Conservation (phyloP, 1,140 invertebrate genomes). For the Druon quercuslanigerum region DNA sequence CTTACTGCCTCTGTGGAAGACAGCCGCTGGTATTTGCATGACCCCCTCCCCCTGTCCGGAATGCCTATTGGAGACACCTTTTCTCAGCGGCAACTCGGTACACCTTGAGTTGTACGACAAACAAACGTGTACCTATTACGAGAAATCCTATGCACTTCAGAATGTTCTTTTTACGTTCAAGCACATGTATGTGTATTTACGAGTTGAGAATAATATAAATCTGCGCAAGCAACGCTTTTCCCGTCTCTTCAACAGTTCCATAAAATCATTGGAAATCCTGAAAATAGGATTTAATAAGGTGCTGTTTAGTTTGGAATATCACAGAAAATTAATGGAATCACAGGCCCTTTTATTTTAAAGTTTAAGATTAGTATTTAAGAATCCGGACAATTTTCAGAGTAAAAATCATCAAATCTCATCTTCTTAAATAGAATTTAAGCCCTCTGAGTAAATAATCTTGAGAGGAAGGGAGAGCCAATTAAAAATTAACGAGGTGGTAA, state of each 20-base stretch:
- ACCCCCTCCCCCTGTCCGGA: not conserved
- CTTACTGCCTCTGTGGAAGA: slow-evolving; percentile 71
- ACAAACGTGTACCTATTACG: slow-evolving; percentile 17
- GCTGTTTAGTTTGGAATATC: not conserved
- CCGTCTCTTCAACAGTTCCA: not conserved
- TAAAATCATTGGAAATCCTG: not conserved
- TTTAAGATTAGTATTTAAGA: not conserved
- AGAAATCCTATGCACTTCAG: not conserved
- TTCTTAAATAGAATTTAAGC: not conserved
- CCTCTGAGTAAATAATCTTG: not conserved
- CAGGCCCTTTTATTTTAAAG: not conserved
- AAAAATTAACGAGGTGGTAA: slow-evolving; percentile 19
- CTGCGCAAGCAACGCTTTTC: not conserved
- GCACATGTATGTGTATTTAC: not conserved
- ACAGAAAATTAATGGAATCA: no score
- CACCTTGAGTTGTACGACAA: not conserved
- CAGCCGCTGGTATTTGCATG: slow-evolving; percentile 57
- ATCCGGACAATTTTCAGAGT: not conserved
- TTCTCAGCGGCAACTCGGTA: slow-evolving; percentile 30
- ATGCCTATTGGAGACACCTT: slow-evolving; percentile 49
- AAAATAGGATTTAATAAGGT: not conserved
- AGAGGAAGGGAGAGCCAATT: not conserved
- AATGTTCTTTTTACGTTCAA: not conserved
- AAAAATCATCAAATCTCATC: not conserved
- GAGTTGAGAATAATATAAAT: not conserved